Conservation (phyloP, 2,113 vertebrate species). For the Puntigrus tetrazona region DNA sequence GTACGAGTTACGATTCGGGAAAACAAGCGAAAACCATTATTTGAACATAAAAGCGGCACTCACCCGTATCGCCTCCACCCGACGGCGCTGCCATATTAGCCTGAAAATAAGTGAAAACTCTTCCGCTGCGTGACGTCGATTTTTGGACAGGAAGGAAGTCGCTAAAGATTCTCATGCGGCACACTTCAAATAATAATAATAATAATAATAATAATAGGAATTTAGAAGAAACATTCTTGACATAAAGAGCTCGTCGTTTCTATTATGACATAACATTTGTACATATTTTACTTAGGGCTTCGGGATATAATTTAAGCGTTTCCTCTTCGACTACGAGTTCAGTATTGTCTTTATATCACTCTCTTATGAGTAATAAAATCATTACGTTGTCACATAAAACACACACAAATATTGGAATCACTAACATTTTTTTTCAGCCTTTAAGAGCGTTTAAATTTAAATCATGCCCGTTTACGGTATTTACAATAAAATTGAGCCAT, state of each 20-base stretch:
- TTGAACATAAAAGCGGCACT: background rate
- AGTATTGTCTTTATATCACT: background rate
- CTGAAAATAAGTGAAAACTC: slow-evolving; percentile 31
- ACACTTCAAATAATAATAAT: background rate
- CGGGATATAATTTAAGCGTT: background rate
- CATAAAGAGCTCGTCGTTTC: too few species aligned
- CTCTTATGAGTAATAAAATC: background rate
- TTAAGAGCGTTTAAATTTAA: too few species aligned
- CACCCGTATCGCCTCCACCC: slow-evolving; percentile 69
- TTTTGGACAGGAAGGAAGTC: slow-evolving; percentile 15
- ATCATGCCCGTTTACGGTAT: too few species aligned
- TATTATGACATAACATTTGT: too few species aligned
- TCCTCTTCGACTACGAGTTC: background rate
- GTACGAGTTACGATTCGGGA: background rate
- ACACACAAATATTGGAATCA: too few species aligned
- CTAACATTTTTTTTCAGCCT: too few species aligned
- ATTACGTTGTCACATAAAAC: background rate
- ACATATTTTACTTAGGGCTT: background rate
- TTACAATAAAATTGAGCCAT: too few species aligned
- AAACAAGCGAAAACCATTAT: background rate
- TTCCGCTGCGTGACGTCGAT: slow-evolving; percentile 57
- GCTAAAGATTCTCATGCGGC: background rate
- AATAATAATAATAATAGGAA: background rate
- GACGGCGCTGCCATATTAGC: slow-evolving; percentile 74
- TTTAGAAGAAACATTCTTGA: background rate